Evolutionary conservation across 2,113 vertebrate species (phyloP), one percentile per base, ranked within the genome.

Genomic region (Reinhardtius hippoglossoides): DNA sequence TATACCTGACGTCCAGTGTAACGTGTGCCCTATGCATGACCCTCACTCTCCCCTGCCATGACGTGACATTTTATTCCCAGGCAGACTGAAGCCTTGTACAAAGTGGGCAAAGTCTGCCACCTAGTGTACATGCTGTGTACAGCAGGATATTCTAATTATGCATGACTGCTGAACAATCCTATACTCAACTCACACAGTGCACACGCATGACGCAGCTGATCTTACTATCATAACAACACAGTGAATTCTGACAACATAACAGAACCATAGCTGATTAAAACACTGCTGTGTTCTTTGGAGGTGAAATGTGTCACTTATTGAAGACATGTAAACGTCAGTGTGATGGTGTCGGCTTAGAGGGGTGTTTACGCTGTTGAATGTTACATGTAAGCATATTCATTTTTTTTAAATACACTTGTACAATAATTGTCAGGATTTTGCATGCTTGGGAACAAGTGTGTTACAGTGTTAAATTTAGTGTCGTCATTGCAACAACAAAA

Each of bases 121-220:
- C 92, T 80, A 72, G 86, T 88, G 90, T 61, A 37, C 72, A 67
- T 57, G 26, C n/a, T 48, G 27, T 82, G 76, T 83, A 83, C 59
- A 81, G 83, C 83, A 81, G 81, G 81, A 48, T 78, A 50, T 78
- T 63, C 80, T 81, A 79, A 83, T 79, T 88, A 89, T 92, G 90
- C 90, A 91, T 92, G 91, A 74, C 57, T 76, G 21, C 73, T 81
- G 75, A 78, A 74, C 63, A 67, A 70, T 85, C 60, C 71, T 81
- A 64, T 71, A 75, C 50, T 66, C 59, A 26, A 60, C 58, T 50
- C 62, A 23, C 48, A 62, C 71, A 57, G 61, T 60, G 35, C 61
- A 50, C 44, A 75, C 18, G 78, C 80, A 80, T 80, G 78, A 76
- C 77, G 40, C 82, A 78, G 42, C 64, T 23, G 21, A 56, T 35